phyloP scores from a whole-genome alignment of 2,113 vertebrate species.

The Nannobrachium achirus region DNA sequence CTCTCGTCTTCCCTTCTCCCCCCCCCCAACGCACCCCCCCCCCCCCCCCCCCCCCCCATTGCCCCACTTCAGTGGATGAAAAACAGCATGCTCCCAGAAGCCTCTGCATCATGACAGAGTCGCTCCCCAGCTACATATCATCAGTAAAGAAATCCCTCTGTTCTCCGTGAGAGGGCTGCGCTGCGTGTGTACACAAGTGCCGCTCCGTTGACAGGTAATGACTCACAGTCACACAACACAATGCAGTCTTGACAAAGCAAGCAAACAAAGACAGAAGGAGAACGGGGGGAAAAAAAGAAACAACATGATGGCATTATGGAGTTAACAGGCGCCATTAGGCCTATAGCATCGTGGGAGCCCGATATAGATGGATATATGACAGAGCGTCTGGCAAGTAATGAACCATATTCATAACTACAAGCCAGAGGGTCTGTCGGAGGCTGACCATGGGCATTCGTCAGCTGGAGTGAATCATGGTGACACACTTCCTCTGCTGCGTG shows the following conservation, averaged over 20 bases:
- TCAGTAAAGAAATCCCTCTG: constrained; percentile 69
- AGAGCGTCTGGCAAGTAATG: constrained; percentile 31
- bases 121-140: constrained; percentile 62
- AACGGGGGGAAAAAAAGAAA: not conserved
- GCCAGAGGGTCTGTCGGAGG: constrained; percentile 36
- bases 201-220: constrained; percentile 60
- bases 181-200: constrained; percentile 64
- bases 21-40: no score
- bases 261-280: constrained; percentile 27
- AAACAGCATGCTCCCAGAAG: constrained; percentile 54
- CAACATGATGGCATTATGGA: constrained; percentile 13
- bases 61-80: constrained; percentile 49
- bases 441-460: constrained; percentile 44
- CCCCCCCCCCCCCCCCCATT: no score
- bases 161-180: constrained; percentile 59
- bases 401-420: constrained; percentile 42
- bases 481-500: constrained; percentile 38
- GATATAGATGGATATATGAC: constrained; percentile 19
- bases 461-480: constrained; percentile 52
- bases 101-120: constrained; percentile 62
- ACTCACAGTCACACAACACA: constrained; percentile 44
- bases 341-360: constrained; percentile 13
- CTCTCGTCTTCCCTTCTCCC: not conserved
- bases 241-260: constrained; percentile 50
- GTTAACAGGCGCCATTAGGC: not conserved